phyloP scores from a whole-genome alignment of 2,113 vertebrate genomes.

The Xenotilapia caudafasciata region DNA sequence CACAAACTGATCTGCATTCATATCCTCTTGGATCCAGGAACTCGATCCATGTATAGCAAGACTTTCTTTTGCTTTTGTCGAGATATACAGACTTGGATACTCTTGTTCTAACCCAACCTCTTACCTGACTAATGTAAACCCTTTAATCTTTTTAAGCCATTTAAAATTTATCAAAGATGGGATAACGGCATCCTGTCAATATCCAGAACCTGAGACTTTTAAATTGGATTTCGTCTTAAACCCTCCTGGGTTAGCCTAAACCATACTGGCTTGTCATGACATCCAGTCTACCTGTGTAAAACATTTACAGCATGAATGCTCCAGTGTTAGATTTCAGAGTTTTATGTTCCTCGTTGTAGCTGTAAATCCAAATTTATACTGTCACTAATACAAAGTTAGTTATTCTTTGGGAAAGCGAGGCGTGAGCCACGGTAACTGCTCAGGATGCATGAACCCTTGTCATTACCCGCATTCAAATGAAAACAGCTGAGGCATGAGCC shows the following conservation, averaged over 20 bases:
- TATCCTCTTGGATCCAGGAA: background rate
- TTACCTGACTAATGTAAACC: background rate
- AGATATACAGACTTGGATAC: background rate
- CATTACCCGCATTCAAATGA: slow-evolving; percentile 32
- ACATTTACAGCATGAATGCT: background rate
- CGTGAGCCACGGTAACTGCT: background rate
- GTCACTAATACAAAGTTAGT: background rate
- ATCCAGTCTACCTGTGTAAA: background rate
- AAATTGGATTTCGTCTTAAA: background rate
- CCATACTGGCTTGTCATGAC: background rate
- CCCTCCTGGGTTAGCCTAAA: background rate
- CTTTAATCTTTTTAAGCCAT: background rate
- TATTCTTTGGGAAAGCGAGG: background rate
- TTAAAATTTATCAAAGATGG: background rate
- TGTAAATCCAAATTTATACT: background rate
- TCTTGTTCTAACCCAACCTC: background rate
- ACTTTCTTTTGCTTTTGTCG: background rate
- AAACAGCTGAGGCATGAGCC: slow-evolving; percentile 46
- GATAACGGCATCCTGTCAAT: background rate
- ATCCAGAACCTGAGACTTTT: background rate
- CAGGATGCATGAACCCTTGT: slow-evolving; percentile 15
- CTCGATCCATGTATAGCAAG: background rate
- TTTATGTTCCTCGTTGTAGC: background rate
- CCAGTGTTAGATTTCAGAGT: background rate
- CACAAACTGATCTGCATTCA: background rate